Percentiles rank a stretch among this genome's conserved stretches.
These are phyloP conservation scores for Trichoplusia ni DNA, from an alignment of 1,140 invertebrate genomes.

Conservation along the genomic window DNA sequence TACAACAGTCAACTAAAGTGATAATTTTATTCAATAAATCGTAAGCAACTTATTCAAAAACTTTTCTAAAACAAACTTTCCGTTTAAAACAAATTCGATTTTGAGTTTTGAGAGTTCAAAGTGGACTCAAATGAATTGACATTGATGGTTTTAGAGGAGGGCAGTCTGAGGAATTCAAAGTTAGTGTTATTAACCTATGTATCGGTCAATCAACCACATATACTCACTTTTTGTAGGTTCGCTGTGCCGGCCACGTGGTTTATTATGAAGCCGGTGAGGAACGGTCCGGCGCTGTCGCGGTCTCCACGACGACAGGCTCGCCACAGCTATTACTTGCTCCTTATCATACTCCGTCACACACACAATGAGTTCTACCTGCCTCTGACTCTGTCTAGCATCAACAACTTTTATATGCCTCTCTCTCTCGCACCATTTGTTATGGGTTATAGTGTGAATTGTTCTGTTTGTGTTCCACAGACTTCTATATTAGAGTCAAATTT, in stretches of 20 bases:
- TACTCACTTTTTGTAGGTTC: constrained; percentile 62
- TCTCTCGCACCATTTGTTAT: constrained; percentile 28
- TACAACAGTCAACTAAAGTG: no score
- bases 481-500: constrained; percentile 6
- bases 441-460: constrained; percentile 17
- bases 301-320: constrained; percentile 63
- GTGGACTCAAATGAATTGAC: neutral
- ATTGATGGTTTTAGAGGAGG: neutral
- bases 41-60: no score
- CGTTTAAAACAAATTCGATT: neutral
- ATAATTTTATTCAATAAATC: no score
- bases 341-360: constrained; percentile 48
- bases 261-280: constrained; percentile 31
- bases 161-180: neutral
- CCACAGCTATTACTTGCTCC: constrained; percentile 36
- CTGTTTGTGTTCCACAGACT: constrained; percentile 12
- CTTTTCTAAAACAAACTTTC: constrained; percentile 2
- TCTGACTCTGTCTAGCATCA: constrained; percentile 47
- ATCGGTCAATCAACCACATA: constrained; percentile 17
- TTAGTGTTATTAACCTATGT: constrained; percentile 1
- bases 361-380: constrained; percentile 36
- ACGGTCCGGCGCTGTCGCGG: constrained; percentile 62
- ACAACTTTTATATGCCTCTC: constrained; percentile 36
- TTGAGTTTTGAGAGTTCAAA: neutral
- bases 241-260: constrained; percentile 69